Evolutionary conservation across 2,797 vertebrate species (phyloP).

Genomic region (Argyrosomus regius): DNA sequence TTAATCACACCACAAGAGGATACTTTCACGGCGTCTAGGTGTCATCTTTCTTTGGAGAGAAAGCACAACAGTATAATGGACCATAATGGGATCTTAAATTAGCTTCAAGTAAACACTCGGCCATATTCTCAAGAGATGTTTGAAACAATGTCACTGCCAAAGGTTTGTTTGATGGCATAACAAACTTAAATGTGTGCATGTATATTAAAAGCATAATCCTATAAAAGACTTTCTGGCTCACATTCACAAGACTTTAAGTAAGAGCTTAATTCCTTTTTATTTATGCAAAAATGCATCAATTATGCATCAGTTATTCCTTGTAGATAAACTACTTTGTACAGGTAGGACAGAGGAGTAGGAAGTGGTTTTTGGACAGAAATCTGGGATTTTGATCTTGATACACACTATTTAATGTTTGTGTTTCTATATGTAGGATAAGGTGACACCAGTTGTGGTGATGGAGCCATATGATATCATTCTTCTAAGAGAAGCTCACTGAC

Average conservation of each 20-base stretch:
- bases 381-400: conserved; percentile 13
- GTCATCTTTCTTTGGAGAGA: conserved; percentile 74
- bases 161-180: conserved; percentile 18
- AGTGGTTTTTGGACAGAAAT: conserved; percentile 15
- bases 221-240: not conserved
- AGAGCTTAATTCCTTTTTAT: not conserved
- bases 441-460: conserved; percentile 67
- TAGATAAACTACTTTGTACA: not conserved
- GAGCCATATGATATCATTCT: conserved; percentile 76
- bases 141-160: conserved; percentile 56
- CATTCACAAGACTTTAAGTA: not conserved
- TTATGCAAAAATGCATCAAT: not conserved
- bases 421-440: conserved; percentile 54
- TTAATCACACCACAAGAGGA: conserved; percentile 78
- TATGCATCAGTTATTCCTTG: not conserved
- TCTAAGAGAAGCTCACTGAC: conserved; percentile 59
- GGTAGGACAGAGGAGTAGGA: not conserved
- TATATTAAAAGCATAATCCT: conserved; percentile 9
- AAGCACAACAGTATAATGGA: conserved; percentile 68
- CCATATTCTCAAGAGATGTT: conserved; percentile 52
- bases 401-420: conserved; percentile 33
- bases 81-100: conserved; percentile 73
- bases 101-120: conserved; percentile 59
- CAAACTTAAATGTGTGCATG: not conserved
- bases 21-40: conserved; percentile 60